Base-by-base conservation (phyloP, 1,140 invertebrate species). In the Drosophila ohnishii region DNA sequence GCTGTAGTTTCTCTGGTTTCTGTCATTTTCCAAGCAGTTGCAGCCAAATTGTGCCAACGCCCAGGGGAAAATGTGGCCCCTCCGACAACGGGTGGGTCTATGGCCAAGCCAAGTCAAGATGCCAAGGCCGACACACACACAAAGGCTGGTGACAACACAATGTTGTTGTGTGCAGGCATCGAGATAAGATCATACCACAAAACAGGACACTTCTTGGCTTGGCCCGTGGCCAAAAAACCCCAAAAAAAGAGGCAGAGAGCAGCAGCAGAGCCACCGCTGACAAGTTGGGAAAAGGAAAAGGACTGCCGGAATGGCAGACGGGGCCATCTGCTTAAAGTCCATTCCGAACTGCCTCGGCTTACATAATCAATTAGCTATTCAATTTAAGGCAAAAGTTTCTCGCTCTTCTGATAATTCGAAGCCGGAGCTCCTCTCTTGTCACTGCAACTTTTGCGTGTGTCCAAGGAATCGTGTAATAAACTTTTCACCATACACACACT, bases 361-460 rank as follows among this genome's bases (percentile, higher is more conserved):
- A 55, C 71, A 81, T 82, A 82, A 81, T 81, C 80, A 81, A 81
- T 81, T 82, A 81, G 79, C 79, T 82, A 82, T 81, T 81, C 79
- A 81, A 82, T 81, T 80, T 82, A 45, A 62, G 65, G 56, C 59
- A 63, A 80, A 78, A 63, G 58, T 81, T 81, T 57, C 50, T 48
- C 47, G 58, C 32, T 37, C 72, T 44, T 50, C 60, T 44, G 65
- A 70, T 75, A 79, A 74, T 62, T 53, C 55, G 47, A 59, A 47
- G 48, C 47, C 57, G 32, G 22, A 37, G 65, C 53, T 47, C 58
- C 45, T 37, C 53, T 35, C 61, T 66, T 66, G 61, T 64, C 51
- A 50, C 22, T 61, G 32, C 66, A 82, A 77, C 80, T 80, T 79
- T 78, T 78, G 75, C 74, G 69, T 78, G 79, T 81, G 79, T 58